phyloP scores from a whole-genome alignment of 2,888 invertebrate genomes.

The Tholera decimalis region DNA sequence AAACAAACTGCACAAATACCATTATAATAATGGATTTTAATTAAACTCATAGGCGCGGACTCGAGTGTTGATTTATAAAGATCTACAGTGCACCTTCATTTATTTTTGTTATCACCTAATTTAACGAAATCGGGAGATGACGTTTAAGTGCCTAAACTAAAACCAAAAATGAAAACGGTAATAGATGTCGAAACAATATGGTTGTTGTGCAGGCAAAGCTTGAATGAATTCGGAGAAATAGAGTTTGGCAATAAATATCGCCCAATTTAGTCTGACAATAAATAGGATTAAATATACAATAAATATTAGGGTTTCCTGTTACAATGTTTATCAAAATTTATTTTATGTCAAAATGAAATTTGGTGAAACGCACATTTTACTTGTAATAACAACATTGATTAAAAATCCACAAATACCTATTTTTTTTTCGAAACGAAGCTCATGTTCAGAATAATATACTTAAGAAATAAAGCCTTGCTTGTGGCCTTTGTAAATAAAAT shows the following conservation, averaged over 20 bases:
- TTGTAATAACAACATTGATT: slow-evolving; percentile 2
- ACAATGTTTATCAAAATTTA: slow-evolving; percentile 38
- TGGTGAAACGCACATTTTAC: slow-evolving; percentile 17
- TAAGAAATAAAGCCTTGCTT: slow-evolving; percentile 15
- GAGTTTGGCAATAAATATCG: slow-evolving; percentile 54
- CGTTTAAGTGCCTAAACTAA: slow-evolving; percentile 1
- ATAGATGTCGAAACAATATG: slow-evolving; percentile 31
- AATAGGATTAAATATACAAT: no score
- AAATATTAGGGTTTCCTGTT: slow-evolving; percentile 48
- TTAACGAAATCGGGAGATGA: background rate
- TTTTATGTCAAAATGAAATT: slow-evolving; percentile 35
- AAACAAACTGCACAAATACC: no score
- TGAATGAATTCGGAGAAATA: slow-evolving; percentile 59
- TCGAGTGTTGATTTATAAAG: no score
- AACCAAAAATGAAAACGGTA: slow-evolving; percentile 5
- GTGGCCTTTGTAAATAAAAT: slow-evolving; percentile 15
- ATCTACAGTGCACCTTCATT: no score
- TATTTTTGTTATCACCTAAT: no score
- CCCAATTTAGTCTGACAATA: slow-evolving; percentile 42
- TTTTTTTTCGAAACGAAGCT: background rate
- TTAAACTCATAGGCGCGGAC: no score
- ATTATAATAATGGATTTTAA: no score
- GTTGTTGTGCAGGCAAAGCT: slow-evolving; percentile 20
- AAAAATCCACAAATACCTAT: slow-evolving; percentile 1
- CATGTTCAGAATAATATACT: background rate